A percentile compares a stretch with the other conserved stretches of the same genome.
Evolutionary conservation across 2,113 vertebrate species (phyloP).

Genomic region (Marmota monax): DNA sequence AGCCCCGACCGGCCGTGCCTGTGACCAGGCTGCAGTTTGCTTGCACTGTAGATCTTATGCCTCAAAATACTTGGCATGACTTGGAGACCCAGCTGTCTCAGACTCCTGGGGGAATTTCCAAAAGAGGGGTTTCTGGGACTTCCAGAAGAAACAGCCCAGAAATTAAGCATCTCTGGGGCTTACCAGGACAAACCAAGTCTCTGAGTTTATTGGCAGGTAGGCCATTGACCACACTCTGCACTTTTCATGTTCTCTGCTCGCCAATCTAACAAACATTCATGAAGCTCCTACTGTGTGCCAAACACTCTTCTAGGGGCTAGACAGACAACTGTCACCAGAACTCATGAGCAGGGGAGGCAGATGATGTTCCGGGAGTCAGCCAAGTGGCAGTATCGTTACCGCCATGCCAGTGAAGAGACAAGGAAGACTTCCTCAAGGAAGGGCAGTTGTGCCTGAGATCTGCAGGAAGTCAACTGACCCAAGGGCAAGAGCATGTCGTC

Average conservation of each 20-base stretch:
- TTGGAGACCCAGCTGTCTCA: not conserved
- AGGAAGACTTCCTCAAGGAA: not conserved
- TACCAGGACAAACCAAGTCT: not conserved
- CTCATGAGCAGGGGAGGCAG: not conserved
- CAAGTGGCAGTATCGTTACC: not conserved
- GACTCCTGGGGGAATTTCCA: not conserved
- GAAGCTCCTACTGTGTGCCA: not conserved
- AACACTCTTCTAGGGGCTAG: not conserved
- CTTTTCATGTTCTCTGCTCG: not conserved
- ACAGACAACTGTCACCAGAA: not conserved
- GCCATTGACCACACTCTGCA: not conserved
- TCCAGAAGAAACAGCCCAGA: constrained; percentile 2
- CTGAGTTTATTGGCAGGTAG: not conserved
- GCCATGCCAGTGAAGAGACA: not conserved
- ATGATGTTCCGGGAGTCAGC: not conserved
- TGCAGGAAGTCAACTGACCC: not conserved
- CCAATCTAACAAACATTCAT: not conserved
- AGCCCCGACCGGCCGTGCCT: not conserved
- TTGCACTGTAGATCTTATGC: not conserved
- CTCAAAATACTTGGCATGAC: not conserved
- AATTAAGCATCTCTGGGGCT: not conserved
- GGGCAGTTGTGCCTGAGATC: not conserved
- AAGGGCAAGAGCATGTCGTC: not conserved
- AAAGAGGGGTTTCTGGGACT: not conserved
- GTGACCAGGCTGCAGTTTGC: not conserved